phyloP scores from a whole-genome alignment of 2,113 vertebrate genomes.

The Ptilonorhynchus violaceus region DNA sequence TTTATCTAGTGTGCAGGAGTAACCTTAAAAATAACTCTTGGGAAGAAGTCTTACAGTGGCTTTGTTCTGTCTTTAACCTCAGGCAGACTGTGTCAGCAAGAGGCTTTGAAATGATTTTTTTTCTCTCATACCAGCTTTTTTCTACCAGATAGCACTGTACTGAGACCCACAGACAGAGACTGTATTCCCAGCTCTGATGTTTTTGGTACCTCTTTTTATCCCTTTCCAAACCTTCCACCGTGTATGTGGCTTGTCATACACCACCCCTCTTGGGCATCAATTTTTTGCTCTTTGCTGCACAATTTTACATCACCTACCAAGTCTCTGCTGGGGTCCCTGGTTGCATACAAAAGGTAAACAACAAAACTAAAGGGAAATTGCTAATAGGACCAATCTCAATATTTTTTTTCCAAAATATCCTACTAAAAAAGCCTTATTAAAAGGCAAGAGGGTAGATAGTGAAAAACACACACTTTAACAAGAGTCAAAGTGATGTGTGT shows the following conservation, averaged over 20 bases:
- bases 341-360: background rate
- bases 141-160: background rate
- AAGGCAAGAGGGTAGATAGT: background rate
- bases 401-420: background rate
- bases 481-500: background rate
- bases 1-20: background rate
- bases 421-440: background rate
- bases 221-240: background rate
- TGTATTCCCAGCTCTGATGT: background rate
- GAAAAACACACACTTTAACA: background rate
- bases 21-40: background rate
- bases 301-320: background rate
- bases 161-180: background rate
- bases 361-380: background rate
- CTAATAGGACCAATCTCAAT: background rate
- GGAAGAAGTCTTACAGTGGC: background rate
- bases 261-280: background rate
- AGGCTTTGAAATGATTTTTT: background rate
- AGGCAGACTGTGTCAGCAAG: background rate
- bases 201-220: background rate
- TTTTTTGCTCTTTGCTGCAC: background rate
- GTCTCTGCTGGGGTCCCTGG: accelerated
- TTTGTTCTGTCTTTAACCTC: background rate
- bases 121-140: background rate
- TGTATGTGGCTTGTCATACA: background rate